Conservation (phyloP, 35 echinoderm and acorn worm species). For the Eucidaris tribuloides region DNA sequence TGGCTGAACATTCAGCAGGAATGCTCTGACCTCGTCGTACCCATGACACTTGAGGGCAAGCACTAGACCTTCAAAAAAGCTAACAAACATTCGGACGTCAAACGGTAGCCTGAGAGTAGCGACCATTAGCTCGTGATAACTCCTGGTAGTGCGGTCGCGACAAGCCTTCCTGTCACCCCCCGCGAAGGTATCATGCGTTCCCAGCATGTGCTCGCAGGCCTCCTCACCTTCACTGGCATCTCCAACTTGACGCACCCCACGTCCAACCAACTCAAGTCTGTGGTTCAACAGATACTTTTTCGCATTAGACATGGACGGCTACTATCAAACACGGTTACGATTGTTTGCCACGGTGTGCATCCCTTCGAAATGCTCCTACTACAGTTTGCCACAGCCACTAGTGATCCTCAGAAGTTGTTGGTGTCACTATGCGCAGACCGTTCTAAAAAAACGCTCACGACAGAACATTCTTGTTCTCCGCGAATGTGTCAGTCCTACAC, state of each 20-base stretch:
- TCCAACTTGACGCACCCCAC: conserved; percentile 57
- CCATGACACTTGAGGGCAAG: too few species aligned
- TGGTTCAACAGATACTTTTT: conserved; percentile 39
- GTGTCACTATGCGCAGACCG: conserved; percentile 52
- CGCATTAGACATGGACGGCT: conserved; percentile 48
- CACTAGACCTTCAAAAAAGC: conserved; percentile 53
- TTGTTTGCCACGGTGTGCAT: conserved; percentile 41
- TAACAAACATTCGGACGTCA: conserved; percentile 49
- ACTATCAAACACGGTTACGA: conserved; percentile 28
- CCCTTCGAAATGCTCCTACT: conserved; percentile 20
- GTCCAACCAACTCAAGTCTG: conserved; percentile 18
- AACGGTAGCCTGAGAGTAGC: conserved; percentile 50
- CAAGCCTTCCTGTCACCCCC: conserved; percentile 20
- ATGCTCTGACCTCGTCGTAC: conserved; percentile 52
- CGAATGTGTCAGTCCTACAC: conserved; percentile 35
- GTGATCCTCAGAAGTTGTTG: conserved; percentile 26
- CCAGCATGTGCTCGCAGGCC: conserved; percentile 32
- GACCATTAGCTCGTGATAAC: conserved; percentile 47
- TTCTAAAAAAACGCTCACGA: conserved; percentile 46
- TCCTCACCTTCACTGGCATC: conserved; percentile 60
- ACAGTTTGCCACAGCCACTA: conserved; percentile 7
- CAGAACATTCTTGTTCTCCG: conserved; percentile 65
- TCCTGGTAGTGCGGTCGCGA: conserved; percentile 10
- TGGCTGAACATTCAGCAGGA: conserved; percentile 42
- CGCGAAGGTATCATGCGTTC: conserved; percentile 48